phyloP scores from a whole-genome alignment of 2,113 vertebrate genomes.

The Enhydra lutris region DNA sequence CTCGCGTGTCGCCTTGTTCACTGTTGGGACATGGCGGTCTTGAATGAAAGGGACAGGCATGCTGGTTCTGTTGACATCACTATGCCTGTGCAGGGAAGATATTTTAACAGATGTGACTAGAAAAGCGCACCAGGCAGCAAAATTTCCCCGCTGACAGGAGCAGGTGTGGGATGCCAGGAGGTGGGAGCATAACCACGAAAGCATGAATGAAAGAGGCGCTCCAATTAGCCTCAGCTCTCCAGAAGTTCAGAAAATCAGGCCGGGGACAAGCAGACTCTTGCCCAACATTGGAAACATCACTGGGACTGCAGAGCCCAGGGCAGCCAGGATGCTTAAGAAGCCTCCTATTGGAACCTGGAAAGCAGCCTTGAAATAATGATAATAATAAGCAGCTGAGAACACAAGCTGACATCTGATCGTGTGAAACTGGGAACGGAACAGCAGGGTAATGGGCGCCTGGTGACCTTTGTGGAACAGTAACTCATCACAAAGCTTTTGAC shows the following conservation, averaged over 20 bases:
- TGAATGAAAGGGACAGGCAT: neutral
- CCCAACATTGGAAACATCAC: neutral
- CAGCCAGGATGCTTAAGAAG: neutral
- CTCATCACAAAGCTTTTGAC: neutral
- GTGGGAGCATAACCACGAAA: neutral
- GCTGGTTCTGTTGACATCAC: neutral
- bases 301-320: neutral
- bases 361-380: conserved; percentile 5
- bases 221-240: neutral
- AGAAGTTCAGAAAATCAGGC: neutral
- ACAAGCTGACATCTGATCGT: neutral
- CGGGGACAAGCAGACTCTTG: neutral
- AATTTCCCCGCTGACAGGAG: neutral
- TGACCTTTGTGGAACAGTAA: neutral
- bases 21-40: neutral
- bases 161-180: neutral
- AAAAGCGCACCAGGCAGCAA: neutral
- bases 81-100: neutral
- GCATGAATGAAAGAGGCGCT: neutral
- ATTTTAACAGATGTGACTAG: neutral
- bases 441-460: neutral
- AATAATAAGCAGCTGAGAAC: neutral
- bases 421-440: neutral
- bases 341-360: neutral
- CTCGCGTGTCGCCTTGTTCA: neutral